Conservation (phyloP, 2,797 vertebrate species). For the Gymnoscopelus microlampas region DNA sequence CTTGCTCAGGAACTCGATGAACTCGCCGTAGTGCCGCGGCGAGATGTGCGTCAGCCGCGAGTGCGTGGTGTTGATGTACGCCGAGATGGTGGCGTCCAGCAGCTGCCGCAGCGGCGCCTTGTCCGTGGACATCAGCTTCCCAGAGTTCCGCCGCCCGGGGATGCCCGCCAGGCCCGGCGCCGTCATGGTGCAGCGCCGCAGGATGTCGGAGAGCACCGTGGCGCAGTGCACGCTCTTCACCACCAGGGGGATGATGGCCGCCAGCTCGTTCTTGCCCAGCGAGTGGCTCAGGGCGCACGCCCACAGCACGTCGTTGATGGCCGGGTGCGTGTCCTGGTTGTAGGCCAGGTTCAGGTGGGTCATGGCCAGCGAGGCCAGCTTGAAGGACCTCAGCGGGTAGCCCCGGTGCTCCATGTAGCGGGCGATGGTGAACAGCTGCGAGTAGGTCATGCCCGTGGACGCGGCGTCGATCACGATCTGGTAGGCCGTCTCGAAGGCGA, state of each 20-base stretch:
- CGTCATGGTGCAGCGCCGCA: conserved; percentile 95
- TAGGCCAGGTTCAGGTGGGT: conserved; percentile 97
- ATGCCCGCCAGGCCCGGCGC: conserved; percentile 95
- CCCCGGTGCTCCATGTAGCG: conserved; percentile 99
- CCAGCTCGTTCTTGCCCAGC: conserved; percentile 96
- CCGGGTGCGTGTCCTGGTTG: conserved; percentile 98
- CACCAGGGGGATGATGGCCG: conserved; percentile 95
- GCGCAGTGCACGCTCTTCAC: conserved; percentile 99
- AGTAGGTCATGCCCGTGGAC: conserved; percentile 94
- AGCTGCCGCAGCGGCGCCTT: conserved; percentile 97
- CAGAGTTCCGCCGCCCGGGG: conserved; percentile 95
- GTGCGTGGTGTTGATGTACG: conserved; percentile 99
- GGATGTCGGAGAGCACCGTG: conserved; percentile 96
- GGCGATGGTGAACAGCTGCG: conserved; percentile 97
- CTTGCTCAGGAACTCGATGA: conserved; percentile 98
- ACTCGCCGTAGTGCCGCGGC: conserved; percentile 97
- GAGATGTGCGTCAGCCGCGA: conserved; percentile 98
- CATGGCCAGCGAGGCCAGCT: conserved; percentile 96
- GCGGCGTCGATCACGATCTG: conserved; percentile 98
- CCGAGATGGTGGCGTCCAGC: conserved; percentile 95
- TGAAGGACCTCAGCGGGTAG: conserved; percentile 95
- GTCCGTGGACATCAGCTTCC: conserved; percentile 98
- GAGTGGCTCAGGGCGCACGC: conserved; percentile 98
- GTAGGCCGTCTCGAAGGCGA: conserved; percentile 97
- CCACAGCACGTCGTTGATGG: conserved; percentile 98